A percentile compares a stretch with the other conserved stretches of the same genome.
Evolutionary conservation across 2,888 invertebrate genomes (phyloP).

Genomic region (Melangyna quadrimaculata): DNA sequence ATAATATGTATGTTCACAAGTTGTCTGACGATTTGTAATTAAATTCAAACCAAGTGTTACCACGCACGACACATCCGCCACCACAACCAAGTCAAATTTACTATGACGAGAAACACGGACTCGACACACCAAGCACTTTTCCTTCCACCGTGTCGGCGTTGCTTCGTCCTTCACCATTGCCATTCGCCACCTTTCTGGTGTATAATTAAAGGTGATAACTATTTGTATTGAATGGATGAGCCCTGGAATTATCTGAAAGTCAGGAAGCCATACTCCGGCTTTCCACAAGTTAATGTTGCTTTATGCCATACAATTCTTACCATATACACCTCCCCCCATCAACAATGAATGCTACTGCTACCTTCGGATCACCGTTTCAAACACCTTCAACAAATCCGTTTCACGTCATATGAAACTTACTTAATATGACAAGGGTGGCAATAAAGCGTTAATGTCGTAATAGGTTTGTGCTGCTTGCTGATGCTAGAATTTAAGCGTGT

Average conservation of each 20-base stretch:
- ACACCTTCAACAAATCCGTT: constrained; percentile 52
- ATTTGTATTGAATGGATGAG: constrained; percentile 52
- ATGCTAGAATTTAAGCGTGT: background rate
- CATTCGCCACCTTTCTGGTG: background rate
- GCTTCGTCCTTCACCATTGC: no score
- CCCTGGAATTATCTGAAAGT: constrained; percentile 33
- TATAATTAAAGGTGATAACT: constrained; percentile 59
- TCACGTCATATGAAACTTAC: constrained; percentile 52
- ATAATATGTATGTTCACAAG: background rate
- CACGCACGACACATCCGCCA: constrained; percentile 18
- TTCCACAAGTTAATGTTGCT: constrained; percentile 24
- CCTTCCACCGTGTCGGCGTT: no score
- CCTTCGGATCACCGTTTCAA: constrained; percentile 8
- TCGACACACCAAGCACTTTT: background rate
- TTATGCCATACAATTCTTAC: background rate
- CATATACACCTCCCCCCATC: background rate
- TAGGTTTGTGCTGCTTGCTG: constrained; percentile 40
- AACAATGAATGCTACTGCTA: background rate
- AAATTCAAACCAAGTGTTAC: constrained; percentile 12
- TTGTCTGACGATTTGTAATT: constrained; percentile 15
- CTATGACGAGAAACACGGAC: background rate
- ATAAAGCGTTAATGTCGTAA: constrained; percentile 44
- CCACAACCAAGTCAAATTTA: background rate
- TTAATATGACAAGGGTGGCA: constrained; percentile 57
- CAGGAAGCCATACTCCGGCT: constrained; percentile 25